Conservation (phyloP, 23 tunicate species). For the Ascidia mentula region DNA sequence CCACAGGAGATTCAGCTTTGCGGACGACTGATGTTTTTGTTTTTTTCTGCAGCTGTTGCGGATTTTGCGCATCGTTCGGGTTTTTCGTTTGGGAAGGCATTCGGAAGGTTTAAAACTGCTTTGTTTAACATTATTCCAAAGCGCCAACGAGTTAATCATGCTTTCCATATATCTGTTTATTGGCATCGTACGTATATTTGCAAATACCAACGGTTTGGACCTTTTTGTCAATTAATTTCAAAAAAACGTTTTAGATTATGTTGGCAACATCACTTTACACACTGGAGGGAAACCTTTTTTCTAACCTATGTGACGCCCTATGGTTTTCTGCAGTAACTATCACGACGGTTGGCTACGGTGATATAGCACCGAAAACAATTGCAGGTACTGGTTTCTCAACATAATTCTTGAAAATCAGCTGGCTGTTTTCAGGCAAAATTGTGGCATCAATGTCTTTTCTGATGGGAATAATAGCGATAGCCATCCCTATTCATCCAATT, state of each 20-base stretch:
- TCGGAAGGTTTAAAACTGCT: slow-evolving; percentile 62
- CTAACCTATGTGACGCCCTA: slow-evolving; percentile 47
- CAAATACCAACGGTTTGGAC: background rate
- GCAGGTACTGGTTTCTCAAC: slow-evolving; percentile 19
- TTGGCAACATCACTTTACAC: slow-evolving; percentile 26
- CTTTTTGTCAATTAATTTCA: background rate
- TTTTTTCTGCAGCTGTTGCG: slow-evolving; percentile 61
- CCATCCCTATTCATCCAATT: slow-evolving; percentile 75
- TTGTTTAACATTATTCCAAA: slow-evolving; percentile 34
- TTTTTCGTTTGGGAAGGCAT: slow-evolving; percentile 64
- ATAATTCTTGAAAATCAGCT: background rate
- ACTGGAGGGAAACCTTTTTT: slow-evolving; percentile 31
- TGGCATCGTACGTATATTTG: slow-evolving; percentile 43
- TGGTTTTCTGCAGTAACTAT: slow-evolving; percentile 72
- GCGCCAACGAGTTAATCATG: slow-evolving; percentile 50
- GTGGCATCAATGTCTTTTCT: slow-evolving; percentile 52
- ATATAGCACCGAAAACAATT: slow-evolving; percentile 39
- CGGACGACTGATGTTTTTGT: background rate
- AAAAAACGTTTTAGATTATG: slow-evolving; percentile 46
- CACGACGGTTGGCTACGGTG: slow-evolving; percentile 73
- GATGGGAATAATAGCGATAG: slow-evolving; percentile 47
- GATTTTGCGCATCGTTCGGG: slow-evolving; percentile 44
- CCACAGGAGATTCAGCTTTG: too few species aligned
- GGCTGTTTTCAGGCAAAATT: slow-evolving; percentile 40
- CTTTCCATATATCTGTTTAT: slow-evolving; percentile 46